Evolutionary conservation across 2,888 invertebrate species (phyloP).

Genomic region (Thecophora atra): DNA sequence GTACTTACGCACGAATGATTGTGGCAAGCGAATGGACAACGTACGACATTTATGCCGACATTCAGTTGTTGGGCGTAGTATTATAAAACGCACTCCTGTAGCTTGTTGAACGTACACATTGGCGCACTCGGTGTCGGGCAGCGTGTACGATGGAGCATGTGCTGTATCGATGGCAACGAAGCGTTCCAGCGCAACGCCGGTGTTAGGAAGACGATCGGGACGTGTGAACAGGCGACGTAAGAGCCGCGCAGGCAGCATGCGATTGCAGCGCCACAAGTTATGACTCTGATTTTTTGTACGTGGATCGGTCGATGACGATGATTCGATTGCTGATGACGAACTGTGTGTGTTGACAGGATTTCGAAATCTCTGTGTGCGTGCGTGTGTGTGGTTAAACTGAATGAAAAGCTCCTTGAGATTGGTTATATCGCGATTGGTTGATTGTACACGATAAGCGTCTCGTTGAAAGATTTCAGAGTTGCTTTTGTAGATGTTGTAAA

Average conservation of each 20-base stretch:
- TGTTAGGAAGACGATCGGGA: constrained; percentile 75
- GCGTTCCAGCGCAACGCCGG: constrained; percentile 81
- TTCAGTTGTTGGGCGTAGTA: constrained; percentile 79
- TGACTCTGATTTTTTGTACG: constrained; percentile 54
- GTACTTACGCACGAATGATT: constrained; percentile 80
- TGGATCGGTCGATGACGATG: constrained; percentile 27
- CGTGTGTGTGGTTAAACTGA: constrained; percentile 58
- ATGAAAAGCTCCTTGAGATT: constrained; percentile 64
- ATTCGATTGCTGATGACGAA: neutral
- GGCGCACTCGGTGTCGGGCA: constrained; percentile 85
- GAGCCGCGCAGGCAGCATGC: constrained; percentile 77
- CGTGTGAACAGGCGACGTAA: constrained; percentile 78
- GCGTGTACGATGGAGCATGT: constrained; percentile 71
- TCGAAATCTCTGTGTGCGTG: constrained; percentile 7
- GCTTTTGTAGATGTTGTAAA: constrained; percentile 71
- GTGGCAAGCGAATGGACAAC: constrained; percentile 76
- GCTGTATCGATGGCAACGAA: constrained; percentile 79
- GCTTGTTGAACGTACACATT: constrained; percentile 80
- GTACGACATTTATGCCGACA: constrained; percentile 78
- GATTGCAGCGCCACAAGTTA: constrained; percentile 75
- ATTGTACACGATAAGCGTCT: constrained; percentile 70
- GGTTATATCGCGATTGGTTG: constrained; percentile 59
- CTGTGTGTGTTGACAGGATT: constrained; percentile 5
- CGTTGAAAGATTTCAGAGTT: constrained; percentile 73
- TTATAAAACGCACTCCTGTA: constrained; percentile 77